These are phyloP conservation scores for Poicephalus gulielmi DNA, from an alignment of 2,113 vertebrate genomes.

Conservation along the genomic window DNA sequence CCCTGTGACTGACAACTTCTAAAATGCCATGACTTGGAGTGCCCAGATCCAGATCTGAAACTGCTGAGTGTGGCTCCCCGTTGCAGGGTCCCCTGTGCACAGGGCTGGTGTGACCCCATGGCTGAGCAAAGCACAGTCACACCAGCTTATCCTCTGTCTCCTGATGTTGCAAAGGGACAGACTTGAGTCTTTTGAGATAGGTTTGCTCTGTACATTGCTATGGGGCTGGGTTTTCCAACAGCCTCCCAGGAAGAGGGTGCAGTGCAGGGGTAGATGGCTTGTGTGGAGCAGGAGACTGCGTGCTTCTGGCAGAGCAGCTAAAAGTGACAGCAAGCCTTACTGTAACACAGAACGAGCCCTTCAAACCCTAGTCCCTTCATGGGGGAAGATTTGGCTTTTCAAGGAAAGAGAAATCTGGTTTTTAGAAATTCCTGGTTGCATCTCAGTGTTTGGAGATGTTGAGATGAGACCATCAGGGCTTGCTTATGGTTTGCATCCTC, in stretches of 20 bases:
- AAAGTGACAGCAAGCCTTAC: neutral
- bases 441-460: rapidly evolving
- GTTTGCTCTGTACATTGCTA: rapidly evolving
- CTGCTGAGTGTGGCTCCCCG: rapidly evolving
- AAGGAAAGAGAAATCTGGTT: neutral
- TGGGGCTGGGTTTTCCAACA: neutral
- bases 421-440: neutral
- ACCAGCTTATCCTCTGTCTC: neutral
- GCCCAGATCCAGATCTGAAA: neutral
- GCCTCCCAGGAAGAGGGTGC: neutral
- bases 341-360: rapidly evolving
- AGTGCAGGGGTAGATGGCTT: neutral
- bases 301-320: neutral
- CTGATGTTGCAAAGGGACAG: rapidly evolving
- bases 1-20: neutral
- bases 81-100: neutral
- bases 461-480: neutral
- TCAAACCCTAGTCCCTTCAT: neutral
- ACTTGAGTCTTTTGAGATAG: neutral
- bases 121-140: neutral
- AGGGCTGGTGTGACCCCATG: neutral
- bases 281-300: neutral
- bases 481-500: neutral
- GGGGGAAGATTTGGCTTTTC: neutral
- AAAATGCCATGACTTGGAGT: rapidly evolving